Evolutionary conservation across 2,888 invertebrate species (phyloP).

Genomic region (Caenorhabditis doughertyi): DNA sequence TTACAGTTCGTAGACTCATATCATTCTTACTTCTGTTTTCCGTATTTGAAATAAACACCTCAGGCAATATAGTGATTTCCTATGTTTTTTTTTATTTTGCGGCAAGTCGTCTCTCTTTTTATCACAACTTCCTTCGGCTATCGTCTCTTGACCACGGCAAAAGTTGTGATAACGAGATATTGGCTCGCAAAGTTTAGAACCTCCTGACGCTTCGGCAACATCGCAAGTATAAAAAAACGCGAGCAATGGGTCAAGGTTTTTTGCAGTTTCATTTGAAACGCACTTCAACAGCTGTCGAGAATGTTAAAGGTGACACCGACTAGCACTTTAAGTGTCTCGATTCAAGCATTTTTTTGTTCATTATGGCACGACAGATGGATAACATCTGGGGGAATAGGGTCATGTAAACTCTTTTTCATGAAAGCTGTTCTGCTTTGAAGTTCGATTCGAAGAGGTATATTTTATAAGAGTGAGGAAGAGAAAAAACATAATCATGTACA

Average conservation of each 20-base stretch:
- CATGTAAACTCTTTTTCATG: not conserved
- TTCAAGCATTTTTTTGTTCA: not conserved
- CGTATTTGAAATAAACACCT: no score
- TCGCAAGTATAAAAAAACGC: conserved; percentile 12
- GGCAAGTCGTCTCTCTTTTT: not conserved
- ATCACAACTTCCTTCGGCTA: conserved; percentile 29
- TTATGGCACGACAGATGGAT: conserved; percentile 28
- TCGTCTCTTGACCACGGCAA: conserved; percentile 28
- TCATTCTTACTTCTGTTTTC: no score
- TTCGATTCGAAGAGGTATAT: not conserved
- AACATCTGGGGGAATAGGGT: conserved; percentile 4
- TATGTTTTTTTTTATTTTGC: not conserved
- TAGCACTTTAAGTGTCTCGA: conserved; percentile 21
- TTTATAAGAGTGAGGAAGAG: not conserved
- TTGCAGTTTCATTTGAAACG: conserved; percentile 29
- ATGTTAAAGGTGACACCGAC: conserved; percentile 32
- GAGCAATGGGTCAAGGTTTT: conserved; percentile 36
- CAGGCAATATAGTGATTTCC: not conserved
- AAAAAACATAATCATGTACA: conserved; percentile 2
- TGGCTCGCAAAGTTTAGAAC: conserved; percentile 10
- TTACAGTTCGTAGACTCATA: no score
- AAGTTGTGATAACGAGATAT: conserved; percentile 15
- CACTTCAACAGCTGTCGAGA: conserved; percentile 51
- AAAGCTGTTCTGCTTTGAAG: not conserved
- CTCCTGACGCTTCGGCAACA: conserved; percentile 57